phyloP scores from a whole-genome alignment of 2,888 invertebrate genomes.

The Spodoptera picta region DNA sequence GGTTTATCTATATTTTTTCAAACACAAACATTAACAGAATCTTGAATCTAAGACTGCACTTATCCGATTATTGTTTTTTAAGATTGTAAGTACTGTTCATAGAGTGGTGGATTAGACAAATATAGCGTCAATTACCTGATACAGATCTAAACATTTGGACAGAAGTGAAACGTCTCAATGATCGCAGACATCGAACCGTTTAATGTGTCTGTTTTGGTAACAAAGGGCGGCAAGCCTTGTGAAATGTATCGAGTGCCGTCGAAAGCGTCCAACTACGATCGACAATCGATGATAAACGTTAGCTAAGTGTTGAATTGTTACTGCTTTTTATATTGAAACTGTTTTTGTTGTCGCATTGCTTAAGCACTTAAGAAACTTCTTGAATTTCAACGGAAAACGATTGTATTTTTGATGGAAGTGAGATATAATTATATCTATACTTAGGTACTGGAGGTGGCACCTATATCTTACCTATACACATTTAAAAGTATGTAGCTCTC shows the following conservation, averaged over 20 bases:
- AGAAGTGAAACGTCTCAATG: constrained; percentile 51
- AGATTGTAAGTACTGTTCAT: constrained; percentile 5
- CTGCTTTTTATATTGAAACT: constrained; percentile 39
- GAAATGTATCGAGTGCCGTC: constrained; percentile 78
- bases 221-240: constrained; percentile 68
- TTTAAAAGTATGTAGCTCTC: no score
- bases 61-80: constrained; percentile 23
- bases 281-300: constrained; percentile 63
- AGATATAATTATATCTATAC: background rate
- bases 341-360: constrained; percentile 31
- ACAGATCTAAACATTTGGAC: constrained; percentile 58
- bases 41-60: constrained; percentile 18
- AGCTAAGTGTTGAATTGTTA: constrained; percentile 66
- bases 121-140: constrained; percentile 63
- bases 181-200: constrained; percentile 57
- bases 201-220: constrained; percentile 56
- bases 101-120: constrained; percentile 49
- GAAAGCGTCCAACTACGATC: constrained; percentile 70
- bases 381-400: background rate
- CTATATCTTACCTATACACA: no score
- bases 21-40: constrained; percentile 1
- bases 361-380: constrained; percentile 2
- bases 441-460: no score
- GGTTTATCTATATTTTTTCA: no score
- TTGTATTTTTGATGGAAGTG: background rate